Evolutionary conservation across 2,797 vertebrate species (phyloP), one percentile per base, ranked within the genome.

Genomic region (Chelmon rostratus): DNA sequence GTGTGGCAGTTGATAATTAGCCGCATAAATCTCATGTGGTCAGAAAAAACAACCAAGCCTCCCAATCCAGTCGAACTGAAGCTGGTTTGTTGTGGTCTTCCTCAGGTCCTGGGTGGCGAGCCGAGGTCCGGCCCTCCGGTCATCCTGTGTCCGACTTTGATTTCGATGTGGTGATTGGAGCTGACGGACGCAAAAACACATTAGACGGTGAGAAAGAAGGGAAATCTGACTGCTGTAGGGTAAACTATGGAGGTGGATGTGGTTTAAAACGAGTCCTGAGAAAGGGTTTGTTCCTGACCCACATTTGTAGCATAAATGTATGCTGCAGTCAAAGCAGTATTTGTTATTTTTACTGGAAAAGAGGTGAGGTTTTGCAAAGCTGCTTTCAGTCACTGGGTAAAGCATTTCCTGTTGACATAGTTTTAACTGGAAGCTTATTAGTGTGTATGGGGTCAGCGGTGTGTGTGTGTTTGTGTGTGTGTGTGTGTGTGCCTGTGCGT

Each of bases 91-190:
- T 62, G 18, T 70, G 9, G 66, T 59, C 33, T 16, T 40, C 69
- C 23, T 56, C 83, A 99, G 98, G 97, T 88, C 94, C 90, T 3
- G 97, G 97, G 28, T 99, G 98, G 98, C 93, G 96, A 76, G 97
- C 97, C 1, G 97, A 97, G 84, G 93, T 98, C 68, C 93, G 94
- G 2, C 98, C 98, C 0, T 31, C 92, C 57, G 93, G 94, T 90
- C 98, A 99, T 75, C 91, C 93, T 0, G 86, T 99, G 50, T 96
- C 96, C 0, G 93, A 96, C 33, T 97, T 96, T 71, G 96, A 97
- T 73, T 98, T 98, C 69, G 96, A 99, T 25, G 97, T 98, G 37
- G 92, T 99, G 84, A 95, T 99, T 44, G 98, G 98, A 23, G 97
- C 98, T 0, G 98, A 99, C 8, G 98, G 98, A 68, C 96, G 97